Evolutionary conservation across 2,797 vertebrate species (phyloP).

Genomic region (Hypotaenidia okinawae): DNA sequence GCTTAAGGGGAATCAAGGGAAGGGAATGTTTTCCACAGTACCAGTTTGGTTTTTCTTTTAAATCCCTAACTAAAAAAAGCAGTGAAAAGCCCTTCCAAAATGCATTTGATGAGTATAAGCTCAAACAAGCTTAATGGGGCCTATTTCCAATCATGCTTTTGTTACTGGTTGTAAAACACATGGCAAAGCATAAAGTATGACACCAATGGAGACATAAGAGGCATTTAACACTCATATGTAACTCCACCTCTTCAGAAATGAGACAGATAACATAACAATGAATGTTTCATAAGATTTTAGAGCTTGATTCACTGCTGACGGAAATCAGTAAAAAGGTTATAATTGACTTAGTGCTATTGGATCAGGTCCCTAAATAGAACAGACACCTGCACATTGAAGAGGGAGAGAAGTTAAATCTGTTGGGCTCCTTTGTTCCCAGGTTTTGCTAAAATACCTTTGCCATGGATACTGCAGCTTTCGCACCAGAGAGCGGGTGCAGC

Average conservation of each 20-base stretch:
- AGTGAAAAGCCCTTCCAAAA: neutral
- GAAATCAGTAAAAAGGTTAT: neutral
- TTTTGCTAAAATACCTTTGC: slow-evolving; percentile 28
- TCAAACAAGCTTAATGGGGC: neutral
- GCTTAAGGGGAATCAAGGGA: neutral
- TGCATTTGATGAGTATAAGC: neutral
- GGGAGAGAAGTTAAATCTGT: neutral
- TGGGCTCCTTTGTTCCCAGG: slow-evolving; percentile 1
- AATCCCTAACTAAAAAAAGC: neutral
- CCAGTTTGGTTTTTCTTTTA: neutral
- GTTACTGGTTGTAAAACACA: slow-evolving; percentile 23
- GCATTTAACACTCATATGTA: neutral
- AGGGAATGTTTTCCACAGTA: neutral
- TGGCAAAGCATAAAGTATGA: neutral
- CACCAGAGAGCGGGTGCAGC: rapidly evolving
- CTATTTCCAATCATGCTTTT: slow-evolving; percentile 4
- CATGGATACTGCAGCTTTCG: slow-evolving; percentile 46
- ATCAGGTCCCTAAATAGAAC: neutral
- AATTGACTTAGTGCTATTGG: neutral
- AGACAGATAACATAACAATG: neutral
- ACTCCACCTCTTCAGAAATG: slow-evolving; percentile 4
- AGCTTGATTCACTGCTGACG: neutral
- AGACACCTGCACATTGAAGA: neutral
- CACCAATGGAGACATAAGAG: neutral
- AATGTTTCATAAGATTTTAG: neutral